Percentiles rank a stretch among this genome's conserved stretches.
phyloP scores from a whole-genome alignment of 2,113 vertebrate genomes.

The Empidonax alnorum region DNA sequence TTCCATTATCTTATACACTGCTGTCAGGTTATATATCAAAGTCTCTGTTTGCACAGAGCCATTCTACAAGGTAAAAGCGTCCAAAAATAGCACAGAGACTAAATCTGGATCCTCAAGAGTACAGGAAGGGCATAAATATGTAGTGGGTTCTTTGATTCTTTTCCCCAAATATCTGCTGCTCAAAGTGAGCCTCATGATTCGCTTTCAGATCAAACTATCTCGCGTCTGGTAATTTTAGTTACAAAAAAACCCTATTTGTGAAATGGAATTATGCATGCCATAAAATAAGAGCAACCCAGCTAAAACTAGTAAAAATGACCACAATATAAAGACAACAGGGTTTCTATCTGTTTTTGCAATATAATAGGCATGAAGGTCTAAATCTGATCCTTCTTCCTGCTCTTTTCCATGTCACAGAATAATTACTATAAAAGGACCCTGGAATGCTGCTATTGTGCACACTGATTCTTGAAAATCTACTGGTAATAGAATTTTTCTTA shows the following conservation, averaged over 20 bases:
- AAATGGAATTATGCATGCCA: background rate
- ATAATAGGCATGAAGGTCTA: background rate
- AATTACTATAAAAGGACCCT: background rate
- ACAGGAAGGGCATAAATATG: background rate
- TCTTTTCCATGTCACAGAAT: background rate
- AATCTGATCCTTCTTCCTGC: background rate
- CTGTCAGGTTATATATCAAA: background rate
- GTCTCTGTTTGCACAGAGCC: background rate
- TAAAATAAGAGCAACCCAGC: background rate
- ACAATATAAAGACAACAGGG: background rate
- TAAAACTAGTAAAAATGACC: background rate
- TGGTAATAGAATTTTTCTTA: background rate
- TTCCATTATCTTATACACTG: conserved; percentile 10
- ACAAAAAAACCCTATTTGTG: background rate
- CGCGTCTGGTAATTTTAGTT: background rate
- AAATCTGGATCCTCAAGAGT: background rate
- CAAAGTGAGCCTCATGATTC: background rate
- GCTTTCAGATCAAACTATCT: background rate
- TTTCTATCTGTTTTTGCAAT: background rate
- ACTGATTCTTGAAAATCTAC: background rate
- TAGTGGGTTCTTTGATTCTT: background rate
- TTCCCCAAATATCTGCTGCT: background rate
- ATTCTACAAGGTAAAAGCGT: background rate
- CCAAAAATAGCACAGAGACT: conserved; percentile 5
- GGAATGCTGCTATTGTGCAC: background rate